phyloP scores from a whole-genome alignment of 2,797 vertebrate species.

The Bufotes viridis region DNA sequence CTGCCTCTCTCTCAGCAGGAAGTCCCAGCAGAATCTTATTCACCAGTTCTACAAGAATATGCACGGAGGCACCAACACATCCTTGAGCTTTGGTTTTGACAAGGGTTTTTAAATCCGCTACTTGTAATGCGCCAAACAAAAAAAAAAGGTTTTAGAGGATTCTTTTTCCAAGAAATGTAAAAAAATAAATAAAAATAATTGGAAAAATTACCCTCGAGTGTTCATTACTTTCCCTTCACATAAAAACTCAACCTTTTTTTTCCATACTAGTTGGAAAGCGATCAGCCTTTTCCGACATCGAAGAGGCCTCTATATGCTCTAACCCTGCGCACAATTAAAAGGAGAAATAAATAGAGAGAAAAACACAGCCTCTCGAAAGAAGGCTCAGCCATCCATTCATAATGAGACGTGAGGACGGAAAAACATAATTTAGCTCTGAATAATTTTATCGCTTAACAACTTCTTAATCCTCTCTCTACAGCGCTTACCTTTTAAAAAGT shows the following conservation, averaged over 20 bases:
- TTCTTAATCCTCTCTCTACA: slow-evolving; percentile 65
- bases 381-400: slow-evolving; percentile 55
- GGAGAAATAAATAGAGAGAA: slow-evolving; percentile 51
- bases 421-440: slow-evolving; percentile 65
- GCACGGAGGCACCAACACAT: too few relatives aligned
- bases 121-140: too few relatives aligned
- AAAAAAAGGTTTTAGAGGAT: too few relatives aligned
- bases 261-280: neutral
- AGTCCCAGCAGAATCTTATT: neutral
- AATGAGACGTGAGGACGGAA: slow-evolving; percentile 64
- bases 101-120: too few relatives aligned
- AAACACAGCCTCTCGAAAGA: slow-evolving; percentile 39
- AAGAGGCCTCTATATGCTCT: neutral
- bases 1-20: slow-evolving; percentile 1
- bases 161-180: too few relatives aligned
- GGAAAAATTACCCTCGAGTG: too few relatives aligned
- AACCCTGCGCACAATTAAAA: slow-evolving; percentile 40
- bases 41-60: too few relatives aligned
- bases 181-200: too few relatives aligned
- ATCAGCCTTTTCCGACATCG: neutral
- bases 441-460: slow-evolving; percentile 70
- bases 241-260: neutral
- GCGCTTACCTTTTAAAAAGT: slow-evolving; percentile 61
- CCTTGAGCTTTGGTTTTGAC: too few relatives aligned
- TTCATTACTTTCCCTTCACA: neutral